Evolutionary conservation across 2,888 invertebrate genomes (phyloP).

Genomic region (Penaeus monodon): DNA sequence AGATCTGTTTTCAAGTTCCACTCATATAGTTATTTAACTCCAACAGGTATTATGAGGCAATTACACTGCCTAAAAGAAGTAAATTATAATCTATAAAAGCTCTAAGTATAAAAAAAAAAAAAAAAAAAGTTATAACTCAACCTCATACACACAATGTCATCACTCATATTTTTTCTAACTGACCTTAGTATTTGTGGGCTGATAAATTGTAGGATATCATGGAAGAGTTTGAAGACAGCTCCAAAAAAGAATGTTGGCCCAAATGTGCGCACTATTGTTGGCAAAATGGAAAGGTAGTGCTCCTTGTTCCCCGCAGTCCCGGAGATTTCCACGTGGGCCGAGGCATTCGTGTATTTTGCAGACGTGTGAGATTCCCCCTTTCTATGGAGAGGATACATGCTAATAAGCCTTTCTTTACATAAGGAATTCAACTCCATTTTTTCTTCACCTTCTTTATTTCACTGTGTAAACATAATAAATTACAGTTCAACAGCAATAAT

Average conservation of each 20-base stretch:
- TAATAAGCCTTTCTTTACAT: too few species aligned
- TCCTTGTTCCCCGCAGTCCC: constrained; percentile 49
- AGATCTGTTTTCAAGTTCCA: too few species aligned
- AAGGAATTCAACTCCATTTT: too few species aligned
- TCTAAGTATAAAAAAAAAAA: too few species aligned
- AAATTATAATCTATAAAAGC: too few species aligned
- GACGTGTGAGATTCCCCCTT: constrained; percentile 58
- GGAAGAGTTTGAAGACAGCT: constrained; percentile 83
- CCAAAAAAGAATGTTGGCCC: constrained; percentile 89
- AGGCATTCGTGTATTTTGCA: constrained; percentile 54
- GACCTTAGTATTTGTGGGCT: constrained; percentile 69
- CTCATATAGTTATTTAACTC: too few species aligned
- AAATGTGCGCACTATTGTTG: constrained; percentile 87
- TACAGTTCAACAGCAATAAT: too few species aligned
- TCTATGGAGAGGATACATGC: constrained; percentile 12
- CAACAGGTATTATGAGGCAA: too few species aligned
- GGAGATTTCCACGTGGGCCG: constrained; percentile 55
- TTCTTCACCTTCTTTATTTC: too few species aligned
- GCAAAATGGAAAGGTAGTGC: constrained; percentile 79
- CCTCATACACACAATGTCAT: neutral
- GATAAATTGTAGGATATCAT: constrained; percentile 73
- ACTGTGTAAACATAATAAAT: too few species aligned
- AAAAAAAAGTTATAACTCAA: too few species aligned
- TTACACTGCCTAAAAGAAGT: too few species aligned
- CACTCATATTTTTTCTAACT: neutral